Base-by-base conservation (phyloP, 2,888 invertebrate genomes). In the Pseudoips prasinana region DNA sequence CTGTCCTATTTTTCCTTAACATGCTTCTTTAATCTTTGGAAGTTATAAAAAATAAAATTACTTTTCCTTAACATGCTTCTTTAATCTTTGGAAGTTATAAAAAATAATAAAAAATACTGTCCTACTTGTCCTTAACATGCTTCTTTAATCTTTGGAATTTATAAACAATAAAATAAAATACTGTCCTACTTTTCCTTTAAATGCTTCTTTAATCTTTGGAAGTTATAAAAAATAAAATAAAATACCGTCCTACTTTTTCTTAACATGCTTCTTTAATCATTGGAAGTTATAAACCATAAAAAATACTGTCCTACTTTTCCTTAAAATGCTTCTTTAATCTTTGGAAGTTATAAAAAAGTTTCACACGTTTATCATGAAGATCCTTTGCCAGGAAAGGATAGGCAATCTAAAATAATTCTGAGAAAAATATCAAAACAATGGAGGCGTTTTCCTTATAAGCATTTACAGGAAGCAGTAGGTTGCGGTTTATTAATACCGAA, bases 381-480 rank as follows among this genome's bases (percentile, higher is more conserved):
- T 39, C 7, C 39, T 32, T 36, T 39, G 33, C 55, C 43, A 33
- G 2, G 29, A 58, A 54, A 43, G 54, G 35, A 46, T 33, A 30
- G 39, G 25, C 37, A 30, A 38, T 50, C 29, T 58, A 36, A 39
- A 39, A 29, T 10, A 10, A 11, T 52, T 54, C 55, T 8, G 22
- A 44, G 59, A 58, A 58, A 38, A 29, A 29, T 42, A 55, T 50
- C 43, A 44, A 42, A 49, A 55, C 46, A 58, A 64, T 52, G 50
- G 40, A 37, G 30, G 26, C 37, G 41, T 62, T 59, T 59, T 48
- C 57, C 56, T 55, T 18, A 29, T 55, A 19, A 46, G 22, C 8
- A 9, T 40, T 43, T 29, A 29, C 25, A 49, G 58, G 58, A 54
- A 44, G 38, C 43, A 19, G 20, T 30, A 9, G 8, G 25, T 58